Conservation (phyloP, 2,888 invertebrate genomes). For the Amiota mariae region DNA sequence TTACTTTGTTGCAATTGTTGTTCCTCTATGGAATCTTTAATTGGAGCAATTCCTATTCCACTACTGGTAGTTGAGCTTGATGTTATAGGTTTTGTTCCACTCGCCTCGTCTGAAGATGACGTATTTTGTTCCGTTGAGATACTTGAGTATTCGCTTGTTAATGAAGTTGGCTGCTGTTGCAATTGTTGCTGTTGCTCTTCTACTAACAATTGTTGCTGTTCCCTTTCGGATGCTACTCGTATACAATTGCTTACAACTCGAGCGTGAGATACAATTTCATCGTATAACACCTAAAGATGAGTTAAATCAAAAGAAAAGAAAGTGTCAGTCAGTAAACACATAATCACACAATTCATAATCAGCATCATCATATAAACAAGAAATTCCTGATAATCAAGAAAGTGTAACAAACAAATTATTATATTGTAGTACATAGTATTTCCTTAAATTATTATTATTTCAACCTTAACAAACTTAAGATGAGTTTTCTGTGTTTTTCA, state of each 20-base stretch:
- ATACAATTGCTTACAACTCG: conserved; percentile 87
- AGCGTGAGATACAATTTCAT: conserved; percentile 93
- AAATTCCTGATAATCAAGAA: conserved; percentile 3
- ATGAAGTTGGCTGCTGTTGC: conserved; percentile 56
- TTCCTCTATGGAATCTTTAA: too few species aligned
- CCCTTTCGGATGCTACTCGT: conserved; percentile 79
- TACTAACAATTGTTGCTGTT: conserved; percentile 52
- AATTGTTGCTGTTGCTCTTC: conserved; percentile 47
- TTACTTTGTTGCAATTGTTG: conserved; percentile 31
- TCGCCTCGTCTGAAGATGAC: conserved; percentile 62
- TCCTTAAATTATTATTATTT: too few species aligned
- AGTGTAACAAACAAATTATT: conserved; percentile 10
- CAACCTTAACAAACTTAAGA: too few species aligned
- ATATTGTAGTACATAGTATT: too few species aligned
- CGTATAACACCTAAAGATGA: conserved; percentile 86
- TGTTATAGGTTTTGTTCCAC: conserved; percentile 53
- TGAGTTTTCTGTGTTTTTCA: too few species aligned
- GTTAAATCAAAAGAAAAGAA: conserved; percentile 34
- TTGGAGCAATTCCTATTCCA: too few species aligned
- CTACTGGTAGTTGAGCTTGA: conserved; percentile 19
- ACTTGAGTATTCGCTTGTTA: conserved; percentile 62
- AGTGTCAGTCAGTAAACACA: conserved; percentile 30
- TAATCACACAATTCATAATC: conserved; percentile 20
- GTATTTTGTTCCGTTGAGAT: conserved; percentile 60
- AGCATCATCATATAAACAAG: not conserved